phyloP scores from a whole-genome alignment of 2,888 invertebrate species.

The Nomada fabriciana region DNA sequence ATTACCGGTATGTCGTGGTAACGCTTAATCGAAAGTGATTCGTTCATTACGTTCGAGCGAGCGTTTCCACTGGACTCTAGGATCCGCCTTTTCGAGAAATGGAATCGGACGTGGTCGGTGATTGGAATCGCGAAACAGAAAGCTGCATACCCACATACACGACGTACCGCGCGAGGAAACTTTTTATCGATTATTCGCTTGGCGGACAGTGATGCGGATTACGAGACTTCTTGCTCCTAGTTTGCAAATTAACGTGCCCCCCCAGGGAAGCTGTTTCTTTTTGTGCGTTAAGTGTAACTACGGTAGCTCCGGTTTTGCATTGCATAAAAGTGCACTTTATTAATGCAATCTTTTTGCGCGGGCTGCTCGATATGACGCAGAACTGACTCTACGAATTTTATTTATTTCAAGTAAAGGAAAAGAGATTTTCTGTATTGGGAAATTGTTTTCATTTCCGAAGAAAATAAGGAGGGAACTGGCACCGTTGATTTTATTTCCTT shows the following conservation, averaged over 20 bases:
- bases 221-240: constrained; percentile 4
- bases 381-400: no score
- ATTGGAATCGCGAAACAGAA: not conserved
- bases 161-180: not conserved
- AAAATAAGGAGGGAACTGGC: no score
- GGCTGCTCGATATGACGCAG: no score
- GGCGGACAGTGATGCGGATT: constrained; percentile 24
- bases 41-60: constrained; percentile 35
- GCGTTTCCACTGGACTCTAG: constrained; percentile 39
- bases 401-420: no score
- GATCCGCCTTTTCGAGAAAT: constrained; percentile 43
- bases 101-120: constrained; percentile 22
- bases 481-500: no score
- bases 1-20: constrained; percentile 1
- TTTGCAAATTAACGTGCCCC: constrained; percentile 4
- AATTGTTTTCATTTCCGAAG: no score
- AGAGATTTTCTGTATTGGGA: no score
- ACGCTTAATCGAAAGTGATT: constrained; percentile 51
- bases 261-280: not conserved
- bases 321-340: no score
- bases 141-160: not conserved
- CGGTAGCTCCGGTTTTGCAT: no score
- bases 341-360: no score
- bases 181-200: constrained; percentile 33
- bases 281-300: not conserved